phyloP scores from a whole-genome alignment of 2,797 vertebrate genomes.

The Anguilla megastoma region DNA sequence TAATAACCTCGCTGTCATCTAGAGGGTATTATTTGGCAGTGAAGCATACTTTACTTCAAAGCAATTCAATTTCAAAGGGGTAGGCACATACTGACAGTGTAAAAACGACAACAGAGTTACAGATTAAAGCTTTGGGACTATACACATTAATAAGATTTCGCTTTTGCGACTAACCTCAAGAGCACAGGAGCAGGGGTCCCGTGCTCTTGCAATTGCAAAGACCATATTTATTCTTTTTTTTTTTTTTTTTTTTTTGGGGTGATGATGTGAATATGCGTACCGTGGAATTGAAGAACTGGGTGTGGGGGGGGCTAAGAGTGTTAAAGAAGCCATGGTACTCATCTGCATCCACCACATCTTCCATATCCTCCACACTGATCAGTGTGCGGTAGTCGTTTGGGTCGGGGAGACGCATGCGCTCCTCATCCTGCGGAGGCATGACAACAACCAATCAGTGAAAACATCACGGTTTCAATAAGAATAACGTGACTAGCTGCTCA shows the following conservation, averaged over 20 bases:
- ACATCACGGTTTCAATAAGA: background rate
- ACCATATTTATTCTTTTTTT: conserved; percentile 2
- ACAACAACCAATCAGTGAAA: background rate
- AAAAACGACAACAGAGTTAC: background rate
- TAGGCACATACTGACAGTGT: background rate
- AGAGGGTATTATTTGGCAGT: too few species aligned
- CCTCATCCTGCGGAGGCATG: conserved; percentile 74
- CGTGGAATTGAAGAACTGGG: conserved; percentile 70
- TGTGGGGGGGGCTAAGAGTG: conserved; percentile 71
- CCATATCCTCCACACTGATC: conserved; percentile 85
- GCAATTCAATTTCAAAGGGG: background rate
- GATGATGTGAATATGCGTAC: conserved; percentile 55
- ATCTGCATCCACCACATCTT: conserved; percentile 82
- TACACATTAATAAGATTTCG: background rate
- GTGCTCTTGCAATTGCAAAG: too few species aligned
- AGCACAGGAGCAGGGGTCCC: too few species aligned
- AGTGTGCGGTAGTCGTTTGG: conserved; percentile 83
- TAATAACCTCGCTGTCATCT: too few species aligned
- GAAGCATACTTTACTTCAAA: background rate
- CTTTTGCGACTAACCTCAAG: too few species aligned
- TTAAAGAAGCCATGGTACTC: conserved; percentile 83
- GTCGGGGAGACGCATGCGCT: conserved; percentile 81
- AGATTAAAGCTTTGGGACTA: background rate
- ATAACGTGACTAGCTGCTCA: background rate
- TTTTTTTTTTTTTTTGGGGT: background rate